These are phyloP conservation scores for Scomberomorus guttatus DNA, from an alignment of 2,797 vertebrate species.

Conservation along the genomic window DNA sequence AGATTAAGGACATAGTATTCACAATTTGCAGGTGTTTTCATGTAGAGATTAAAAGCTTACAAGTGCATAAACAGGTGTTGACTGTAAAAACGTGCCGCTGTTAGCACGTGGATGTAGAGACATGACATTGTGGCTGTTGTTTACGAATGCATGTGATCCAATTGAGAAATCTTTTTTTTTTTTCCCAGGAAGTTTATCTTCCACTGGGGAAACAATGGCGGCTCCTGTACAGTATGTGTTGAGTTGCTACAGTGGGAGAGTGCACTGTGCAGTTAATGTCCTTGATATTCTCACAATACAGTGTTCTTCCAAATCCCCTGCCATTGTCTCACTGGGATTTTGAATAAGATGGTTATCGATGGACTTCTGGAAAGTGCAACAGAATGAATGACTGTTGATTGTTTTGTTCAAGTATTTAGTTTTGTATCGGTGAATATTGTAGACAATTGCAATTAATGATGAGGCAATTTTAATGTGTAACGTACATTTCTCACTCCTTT, in stretches of 20 bases:
- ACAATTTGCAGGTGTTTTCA: neutral
- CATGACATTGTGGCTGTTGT: slow-evolving; percentile 4
- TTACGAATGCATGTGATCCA: slow-evolving; percentile 36
- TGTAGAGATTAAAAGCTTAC: neutral
- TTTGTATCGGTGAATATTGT: neutral
- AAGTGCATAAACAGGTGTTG: no score
- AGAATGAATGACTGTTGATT: neutral
- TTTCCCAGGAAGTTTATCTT: slow-evolving; percentile 67
- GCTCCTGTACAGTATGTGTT: slow-evolving; percentile 5
- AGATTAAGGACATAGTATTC: neutral
- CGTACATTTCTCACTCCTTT: no score
- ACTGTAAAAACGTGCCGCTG: neutral
- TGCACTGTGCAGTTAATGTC: neutral
- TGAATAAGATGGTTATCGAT: neutral
- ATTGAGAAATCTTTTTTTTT: slow-evolving; percentile 52
- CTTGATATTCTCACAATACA: slow-evolving; percentile 10
- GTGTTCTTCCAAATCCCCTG: neutral
- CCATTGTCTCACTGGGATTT: slow-evolving; percentile 2
- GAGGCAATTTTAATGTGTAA: no score
- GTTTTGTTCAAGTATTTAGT: neutral
- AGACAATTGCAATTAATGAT: no score
- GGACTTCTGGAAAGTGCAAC: neutral
- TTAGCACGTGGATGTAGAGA: neutral
- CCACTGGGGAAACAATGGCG: slow-evolving; percentile 53
- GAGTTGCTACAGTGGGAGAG: neutral